A percentile compares a stretch with the other conserved stretches of the same genome.
phyloP scores from a whole-genome alignment of 1,140 invertebrate species.

The Acromyrmex heyeri region DNA sequence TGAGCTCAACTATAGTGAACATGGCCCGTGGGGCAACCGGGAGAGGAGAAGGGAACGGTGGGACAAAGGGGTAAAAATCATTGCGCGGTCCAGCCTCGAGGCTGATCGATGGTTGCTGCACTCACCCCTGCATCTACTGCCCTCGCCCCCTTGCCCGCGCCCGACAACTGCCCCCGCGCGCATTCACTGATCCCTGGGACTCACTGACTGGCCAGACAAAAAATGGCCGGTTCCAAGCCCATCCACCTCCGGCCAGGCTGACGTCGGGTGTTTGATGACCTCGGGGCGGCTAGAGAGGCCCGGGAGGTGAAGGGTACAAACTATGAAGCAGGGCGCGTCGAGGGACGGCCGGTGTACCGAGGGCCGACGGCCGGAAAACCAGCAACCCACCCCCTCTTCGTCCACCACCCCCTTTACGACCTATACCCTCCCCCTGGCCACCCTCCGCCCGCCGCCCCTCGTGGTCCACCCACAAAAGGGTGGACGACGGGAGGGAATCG shows the following conservation, averaged over 20 bases:
- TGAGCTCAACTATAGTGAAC: slow-evolving; percentile 72
- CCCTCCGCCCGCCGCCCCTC: slow-evolving; percentile 50
- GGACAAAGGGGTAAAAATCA: slow-evolving; percentile 87
- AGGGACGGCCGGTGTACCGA: slow-evolving; percentile 72
- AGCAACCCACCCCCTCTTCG: slow-evolving; percentile 68
- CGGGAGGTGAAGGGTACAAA: slow-evolving; percentile 73
- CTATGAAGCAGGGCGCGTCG: slow-evolving; percentile 72
- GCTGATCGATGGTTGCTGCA: slow-evolving; percentile 87
- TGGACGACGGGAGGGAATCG: slow-evolving; percentile 78
- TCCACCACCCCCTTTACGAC: slow-evolving; percentile 50
- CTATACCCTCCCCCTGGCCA: slow-evolving; percentile 31
- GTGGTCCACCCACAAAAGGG: slow-evolving; percentile 75
- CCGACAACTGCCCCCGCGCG: slow-evolving; percentile 67
- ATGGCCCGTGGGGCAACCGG: slow-evolving; percentile 81
- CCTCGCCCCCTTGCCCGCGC: slow-evolving; percentile 77
- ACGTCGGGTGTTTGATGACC: slow-evolving; percentile 86
- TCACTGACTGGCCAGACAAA: slow-evolving; percentile 87
- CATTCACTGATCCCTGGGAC: slow-evolving; percentile 87
- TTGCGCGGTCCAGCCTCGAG: slow-evolving; percentile 87
- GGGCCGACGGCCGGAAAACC: slow-evolving; percentile 77
- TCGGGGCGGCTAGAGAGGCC: slow-evolving; percentile 82
- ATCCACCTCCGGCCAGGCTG: slow-evolving; percentile 83
- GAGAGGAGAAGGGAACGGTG: slow-evolving; percentile 78
- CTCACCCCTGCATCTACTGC: slow-evolving; percentile 79
- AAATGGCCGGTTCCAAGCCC: slow-evolving; percentile 86